Conservation (phyloP, 2,888 invertebrate genomes). For the Drosophila ezoana region DNA sequence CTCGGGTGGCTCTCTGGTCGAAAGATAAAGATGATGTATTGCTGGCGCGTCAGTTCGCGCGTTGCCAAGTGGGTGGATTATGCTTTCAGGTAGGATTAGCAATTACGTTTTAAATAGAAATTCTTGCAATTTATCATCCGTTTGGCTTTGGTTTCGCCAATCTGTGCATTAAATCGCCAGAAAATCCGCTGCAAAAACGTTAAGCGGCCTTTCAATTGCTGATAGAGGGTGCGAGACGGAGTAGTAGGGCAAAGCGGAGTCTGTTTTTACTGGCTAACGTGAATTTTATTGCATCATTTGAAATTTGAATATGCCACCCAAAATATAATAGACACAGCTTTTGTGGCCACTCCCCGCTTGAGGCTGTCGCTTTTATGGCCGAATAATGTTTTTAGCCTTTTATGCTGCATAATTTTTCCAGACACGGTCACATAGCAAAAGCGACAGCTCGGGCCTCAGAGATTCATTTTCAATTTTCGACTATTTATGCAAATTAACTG, state of each 20-base stretch:
- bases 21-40: slow-evolving; percentile 79
- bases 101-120: slow-evolving; percentile 81
- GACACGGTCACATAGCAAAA: slow-evolving; percentile 13
- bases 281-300: slow-evolving; percentile 72
- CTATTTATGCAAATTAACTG: slow-evolving; percentile 76
- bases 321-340: slow-evolving; percentile 46
- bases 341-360: slow-evolving; percentile 38
- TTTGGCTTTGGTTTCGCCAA: slow-evolving; percentile 36
- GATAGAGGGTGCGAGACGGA: neutral
- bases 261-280: slow-evolving; percentile 31
- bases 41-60: slow-evolving; percentile 49
- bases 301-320: slow-evolving; percentile 51
- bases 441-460: slow-evolving; percentile 20
- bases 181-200: slow-evolving; percentile 49
- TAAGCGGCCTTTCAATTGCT: slow-evolving; percentile 29
- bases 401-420: slow-evolving; percentile 64
- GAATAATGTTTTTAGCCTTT: slow-evolving; percentile 64
- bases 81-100: slow-evolving; percentile 81
- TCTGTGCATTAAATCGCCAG: slow-evolving; percentile 58
- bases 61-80: slow-evolving; percentile 80
- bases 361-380: slow-evolving; percentile 51
- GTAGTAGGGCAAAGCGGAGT: neutral
- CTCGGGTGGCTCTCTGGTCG: slow-evolving; percentile 40
- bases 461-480: slow-evolving; percentile 79
- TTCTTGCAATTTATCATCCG: slow-evolving; percentile 72